Evolutionary conservation across 2,797 vertebrate species (phyloP), one percentile per base, ranked within the genome.

Genomic region (Gallinago nigripennis): DNA sequence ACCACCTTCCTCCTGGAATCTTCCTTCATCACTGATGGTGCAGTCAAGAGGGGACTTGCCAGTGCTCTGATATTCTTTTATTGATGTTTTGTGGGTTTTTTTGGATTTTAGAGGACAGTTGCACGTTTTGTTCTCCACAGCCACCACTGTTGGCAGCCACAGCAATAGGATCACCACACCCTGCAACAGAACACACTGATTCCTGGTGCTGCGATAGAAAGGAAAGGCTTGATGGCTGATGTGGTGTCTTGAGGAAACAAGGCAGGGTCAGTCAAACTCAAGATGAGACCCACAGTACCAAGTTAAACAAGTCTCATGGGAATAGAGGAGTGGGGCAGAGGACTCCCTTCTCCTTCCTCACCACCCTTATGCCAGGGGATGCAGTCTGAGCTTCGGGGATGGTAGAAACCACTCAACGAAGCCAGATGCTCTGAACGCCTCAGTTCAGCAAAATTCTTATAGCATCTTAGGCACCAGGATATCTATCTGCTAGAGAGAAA

Each of bases 401-500:
- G 6, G 1, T 37, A 31, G 35, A 57, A 83, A 65, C 53, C 4
- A 2, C 14, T 43, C 15, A 69, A 25, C 12, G 4, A 43, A 63
- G 39, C 39, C 9, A 43, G 39, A 45, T 57, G 8, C 10, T 31
- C 19, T 46, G 23, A 50, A 50, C 17, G 18, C 20, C 66, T 21
- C 23, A 39, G 39, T 16, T 60, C 39, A 45, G 35, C 25, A 60
- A 43, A 64, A 39, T 69, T 11, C 2, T 75, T 53, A 23, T 11
- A 25, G 18, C 1, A 0, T 16, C 4, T 23, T 20, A 75, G n/a
- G 19, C 18, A 11, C 23, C 11, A 16, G 12, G 9, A 41, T 31
- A 61, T 4, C 6, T 56, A 4, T 25, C 17, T 48, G 19, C 18
- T 33, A 70, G 39, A n/a, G 23, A 80, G 23, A 64, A 66, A 71